These are phyloP conservation scores for Porites australiensis DNA, from an alignment of 64 coral and sea anemone species.

Conservation along the genomic window DNA sequence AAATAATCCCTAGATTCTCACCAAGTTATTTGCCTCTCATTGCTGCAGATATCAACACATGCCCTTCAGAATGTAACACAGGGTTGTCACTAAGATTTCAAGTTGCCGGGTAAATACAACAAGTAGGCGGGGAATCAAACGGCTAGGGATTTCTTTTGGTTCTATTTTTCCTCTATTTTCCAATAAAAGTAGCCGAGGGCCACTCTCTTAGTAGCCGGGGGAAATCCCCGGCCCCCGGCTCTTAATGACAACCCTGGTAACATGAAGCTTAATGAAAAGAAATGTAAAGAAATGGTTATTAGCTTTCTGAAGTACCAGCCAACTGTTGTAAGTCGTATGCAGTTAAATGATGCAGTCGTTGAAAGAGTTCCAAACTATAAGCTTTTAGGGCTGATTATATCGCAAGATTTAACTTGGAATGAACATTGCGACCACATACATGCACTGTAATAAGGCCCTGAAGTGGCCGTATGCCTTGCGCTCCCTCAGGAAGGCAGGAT, in stretches of 20 bases:
- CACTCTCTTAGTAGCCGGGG: too few relatives aligned
- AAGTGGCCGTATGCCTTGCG: not conserved
- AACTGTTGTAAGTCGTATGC: not conserved
- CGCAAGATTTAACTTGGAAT: too few relatives aligned
- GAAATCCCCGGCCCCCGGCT: too few relatives aligned
- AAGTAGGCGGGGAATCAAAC: too few relatives aligned
- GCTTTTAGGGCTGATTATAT: not conserved
- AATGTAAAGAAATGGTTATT: conserved; percentile 8
- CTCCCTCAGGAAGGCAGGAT: not conserved
- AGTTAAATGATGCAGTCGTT: not conserved
- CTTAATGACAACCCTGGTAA: too few relatives aligned
- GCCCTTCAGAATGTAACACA: not conserved
- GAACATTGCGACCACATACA: too few relatives aligned
- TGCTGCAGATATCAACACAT: not conserved
- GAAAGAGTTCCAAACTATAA: too few relatives aligned
- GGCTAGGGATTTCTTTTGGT: too few relatives aligned
- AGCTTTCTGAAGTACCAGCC: conserved; percentile 4
- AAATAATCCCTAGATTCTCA: conserved; percentile 34
- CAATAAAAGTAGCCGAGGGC: too few relatives aligned
- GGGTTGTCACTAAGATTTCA: too few relatives aligned
- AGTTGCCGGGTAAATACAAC: too few relatives aligned
- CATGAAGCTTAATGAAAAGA: not conserved
- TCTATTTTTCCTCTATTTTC: too few relatives aligned
- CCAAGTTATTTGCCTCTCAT: not conserved
- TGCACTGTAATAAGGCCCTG: not conserved